Base-by-base conservation (phyloP, 2,797 vertebrate genomes). In the Allobates femoralis region DNA sequence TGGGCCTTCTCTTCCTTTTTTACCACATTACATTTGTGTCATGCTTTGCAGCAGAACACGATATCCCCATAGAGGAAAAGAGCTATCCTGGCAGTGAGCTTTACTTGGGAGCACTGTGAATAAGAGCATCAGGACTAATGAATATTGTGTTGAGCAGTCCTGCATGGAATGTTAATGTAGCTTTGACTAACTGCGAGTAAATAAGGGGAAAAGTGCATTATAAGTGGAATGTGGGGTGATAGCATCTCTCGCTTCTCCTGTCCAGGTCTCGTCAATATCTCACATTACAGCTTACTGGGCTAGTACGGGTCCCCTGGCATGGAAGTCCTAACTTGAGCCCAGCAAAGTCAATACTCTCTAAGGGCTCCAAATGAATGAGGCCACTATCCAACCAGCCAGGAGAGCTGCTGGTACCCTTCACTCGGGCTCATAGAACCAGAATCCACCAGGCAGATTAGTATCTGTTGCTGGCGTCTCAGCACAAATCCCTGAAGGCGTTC, bases 101-200 rank as follows among this genome's bases (percentile, higher is more conserved):
- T 94, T 95, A 95, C 92, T 94, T 93, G 91, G 92, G 90, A 93
- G 92, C 89, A 90, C 91, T 91, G 91, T 91, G 92, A 94, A 94
- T 93, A 93, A 95, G 92, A 93, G 92, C 93, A 95, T 95, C 92
- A 92, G 91, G 89, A 91, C 93, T 95, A 95, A 95, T 96, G 95
- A 94, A 95, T 93, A 94, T 95, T 95, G 93, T 95, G 93, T 94
- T 95, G 94, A 94, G 92, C 90, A 90, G 89, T 88, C 90, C 92
- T 92, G 92, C 91, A 92, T 91, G 92, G 94, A 96, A 96, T 96
- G 94, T 94, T 95, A 95, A 96, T 94, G 92, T 91, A 90, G 91
- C 92, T 92, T 92, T 92, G 92, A 92, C 92, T 93, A 92, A 92
- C 91, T 89, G 88, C 87, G 85, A 93, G 93, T 92, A 92, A 93